Evolutionary conservation across 2,113 vertebrate genomes (phyloP), one percentile per base, ranked within the genome.

Genomic region (Eptesicus fuscus): DNA sequence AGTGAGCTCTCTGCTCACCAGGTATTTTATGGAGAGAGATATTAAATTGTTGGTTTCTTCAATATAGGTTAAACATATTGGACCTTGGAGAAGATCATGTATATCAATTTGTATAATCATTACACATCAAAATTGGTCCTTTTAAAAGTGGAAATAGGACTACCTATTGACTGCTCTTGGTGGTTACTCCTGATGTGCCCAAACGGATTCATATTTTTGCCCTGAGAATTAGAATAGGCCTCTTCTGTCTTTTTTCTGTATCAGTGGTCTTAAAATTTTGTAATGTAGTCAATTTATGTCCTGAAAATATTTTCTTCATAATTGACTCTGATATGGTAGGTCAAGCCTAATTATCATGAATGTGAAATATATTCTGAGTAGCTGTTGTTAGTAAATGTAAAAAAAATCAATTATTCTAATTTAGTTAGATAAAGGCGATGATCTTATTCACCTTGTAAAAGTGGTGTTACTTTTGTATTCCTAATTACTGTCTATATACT

Each of bases 311-410:
- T 94, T 94, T 90, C 44, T 47, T 96, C 51, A 67, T 88, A 85
- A 94, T 90, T 95, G 9, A 37, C 1, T 83, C 35, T 73, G 16
- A 37, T 65, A 40, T 76, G 37, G 32, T 77, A 83, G 59, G 1
- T 76, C 90, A 0, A 51, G 94, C 47, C 67, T 96, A 86, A 86
- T 94, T 94, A 83, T 59, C 9, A 28, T 20, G 17, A 47, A 16
- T 70, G 16, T 77, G 7, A 63, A 85, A 35, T 93, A 95, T 83
- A 93, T 91, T 89, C 32, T 96, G 82, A 93, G 28, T 90, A 95
- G 76, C 44, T 95, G 0, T 79, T 96, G 65, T 96, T 78, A 93
- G 23, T 95, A 79, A 95, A 79, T 86, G 14, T 51, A 88, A 80
- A 80, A 91, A 59, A 91, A 74, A 90, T 73, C 83, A 37, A 2